Evolutionary conservation across 2,797 vertebrate genomes (phyloP), one percentile per base, ranked within the genome.

Genomic region (Rhabdophis nuchalis): DNA sequence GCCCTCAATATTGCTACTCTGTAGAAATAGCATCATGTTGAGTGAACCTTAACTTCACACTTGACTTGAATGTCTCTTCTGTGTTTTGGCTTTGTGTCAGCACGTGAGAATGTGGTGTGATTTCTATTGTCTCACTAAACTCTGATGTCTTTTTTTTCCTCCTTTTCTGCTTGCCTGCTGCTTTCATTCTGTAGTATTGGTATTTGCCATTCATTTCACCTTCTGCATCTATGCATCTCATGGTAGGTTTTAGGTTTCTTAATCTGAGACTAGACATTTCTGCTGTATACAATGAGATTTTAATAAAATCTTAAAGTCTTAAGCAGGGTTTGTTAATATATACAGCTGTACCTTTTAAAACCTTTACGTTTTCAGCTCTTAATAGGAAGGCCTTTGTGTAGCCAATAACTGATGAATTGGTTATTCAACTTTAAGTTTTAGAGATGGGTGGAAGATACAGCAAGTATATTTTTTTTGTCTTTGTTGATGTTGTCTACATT

Each of bases 181-280:
- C 96, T 97, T 96, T 97, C 96, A 97, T 97, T 98, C 94, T 96
- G 89, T 97, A 96, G 97, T 97, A 96, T 96, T 98, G 96, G 96
- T 97, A 97, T 97, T 97, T 97, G 97, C 97, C 96, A 96, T 97
- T 98, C 96, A 96, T 97, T 97, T 97, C 97, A 97, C 96, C 97
- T 97, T 97, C 97, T 95, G 97, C 97, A 96, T 97, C 97, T 97
- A 92, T 98, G 96, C 97, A 96, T 97, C 97, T 97, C 96, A 97
- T 98, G 97, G 96, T 97, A 97, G 95, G 96, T 97, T 95, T 94
- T 86, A 97, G 96, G 95, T 92, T 95, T 96, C 92, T 95, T 96
- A 94, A 95, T 94, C 90, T 41, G 85, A 95, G 93, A 94, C 93
- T 92, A 95, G 94, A 92, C 92, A 56, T 96, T 94, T 96, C 94